A percentile compares a stretch with the other conserved stretches of the same genome.
phyloP scores from a whole-genome alignment of 2,113 vertebrate genomes.

The Dromaius novaehollandiae region DNA sequence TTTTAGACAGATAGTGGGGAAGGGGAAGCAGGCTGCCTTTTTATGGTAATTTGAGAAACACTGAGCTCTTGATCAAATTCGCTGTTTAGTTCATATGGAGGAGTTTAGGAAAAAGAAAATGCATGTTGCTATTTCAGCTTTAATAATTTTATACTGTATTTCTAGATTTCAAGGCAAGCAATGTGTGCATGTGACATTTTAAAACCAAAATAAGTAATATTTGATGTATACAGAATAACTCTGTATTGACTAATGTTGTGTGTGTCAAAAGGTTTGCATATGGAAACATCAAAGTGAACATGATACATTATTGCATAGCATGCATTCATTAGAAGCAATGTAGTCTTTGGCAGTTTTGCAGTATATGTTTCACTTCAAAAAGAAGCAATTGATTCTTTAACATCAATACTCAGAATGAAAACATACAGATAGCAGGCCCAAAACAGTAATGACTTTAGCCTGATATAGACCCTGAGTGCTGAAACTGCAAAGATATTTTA shows the following conservation, averaged over 20 bases:
- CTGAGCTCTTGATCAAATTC: background rate
- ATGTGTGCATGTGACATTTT: background rate
- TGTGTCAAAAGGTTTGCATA: background rate
- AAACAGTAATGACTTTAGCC: background rate
- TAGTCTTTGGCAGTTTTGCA: background rate
- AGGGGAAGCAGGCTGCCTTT: background rate
- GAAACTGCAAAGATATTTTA: background rate
- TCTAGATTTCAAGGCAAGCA: background rate
- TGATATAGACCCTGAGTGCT: fast-evolving
- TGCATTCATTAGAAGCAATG: background rate
- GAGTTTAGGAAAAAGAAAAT: background rate
- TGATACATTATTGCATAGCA: background rate
- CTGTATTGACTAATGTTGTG: background rate
- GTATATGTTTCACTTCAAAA: background rate
- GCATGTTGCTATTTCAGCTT: background rate
- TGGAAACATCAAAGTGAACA: background rate
- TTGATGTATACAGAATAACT: background rate
- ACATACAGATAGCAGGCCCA: background rate
- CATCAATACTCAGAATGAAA: background rate
- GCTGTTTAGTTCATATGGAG: background rate
- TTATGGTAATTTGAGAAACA: background rate
- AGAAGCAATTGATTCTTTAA: background rate
- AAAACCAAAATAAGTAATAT: background rate
- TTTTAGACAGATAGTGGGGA: background rate
- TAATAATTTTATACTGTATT: background rate